Percentiles rank a stretch among this genome's conserved stretches.
phyloP scores from a whole-genome alignment of 2,797 vertebrate species.

The Pelochelys cantorii region DNA sequence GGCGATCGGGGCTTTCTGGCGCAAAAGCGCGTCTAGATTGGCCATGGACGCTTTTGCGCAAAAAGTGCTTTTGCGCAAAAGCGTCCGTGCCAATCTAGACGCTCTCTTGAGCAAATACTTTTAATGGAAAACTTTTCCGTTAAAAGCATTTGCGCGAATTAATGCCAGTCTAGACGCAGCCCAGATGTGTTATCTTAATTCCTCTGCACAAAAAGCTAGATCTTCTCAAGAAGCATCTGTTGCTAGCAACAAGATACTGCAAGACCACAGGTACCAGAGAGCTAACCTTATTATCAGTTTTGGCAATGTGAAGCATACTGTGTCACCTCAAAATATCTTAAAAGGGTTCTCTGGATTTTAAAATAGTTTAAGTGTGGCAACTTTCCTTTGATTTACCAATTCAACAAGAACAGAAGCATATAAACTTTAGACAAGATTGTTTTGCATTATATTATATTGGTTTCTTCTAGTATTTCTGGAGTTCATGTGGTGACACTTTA shows the following conservation, averaged over 20 bases:
- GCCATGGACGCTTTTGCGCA: too few species aligned
- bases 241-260: not conserved
- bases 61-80: too few species aligned
- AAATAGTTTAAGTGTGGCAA: constrained; percentile 25
- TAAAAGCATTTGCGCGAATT: too few species aligned
- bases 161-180: too few species aligned
- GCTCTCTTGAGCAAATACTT: too few species aligned
- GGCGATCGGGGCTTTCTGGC: too few species aligned
- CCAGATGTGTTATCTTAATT: constrained; percentile 40
- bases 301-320: not conserved
- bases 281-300: not conserved
- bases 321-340: not conserved
- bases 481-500: constrained; percentile 19
- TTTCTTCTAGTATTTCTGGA: not conserved
- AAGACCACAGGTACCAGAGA: not conserved
- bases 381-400: constrained; percentile 45
- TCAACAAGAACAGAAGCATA: constrained; percentile 40
- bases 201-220: not conserved
- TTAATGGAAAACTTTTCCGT: too few species aligned
- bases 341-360: constrained; percentile 25
- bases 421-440: too few species aligned
- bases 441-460: not conserved
- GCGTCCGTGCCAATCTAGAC: too few species aligned
- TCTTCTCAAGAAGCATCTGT: constrained; percentile 22
- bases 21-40: too few species aligned